phyloP scores from a whole-genome alignment of 2,888 invertebrate species.

The Hypena proboscidalis region DNA sequence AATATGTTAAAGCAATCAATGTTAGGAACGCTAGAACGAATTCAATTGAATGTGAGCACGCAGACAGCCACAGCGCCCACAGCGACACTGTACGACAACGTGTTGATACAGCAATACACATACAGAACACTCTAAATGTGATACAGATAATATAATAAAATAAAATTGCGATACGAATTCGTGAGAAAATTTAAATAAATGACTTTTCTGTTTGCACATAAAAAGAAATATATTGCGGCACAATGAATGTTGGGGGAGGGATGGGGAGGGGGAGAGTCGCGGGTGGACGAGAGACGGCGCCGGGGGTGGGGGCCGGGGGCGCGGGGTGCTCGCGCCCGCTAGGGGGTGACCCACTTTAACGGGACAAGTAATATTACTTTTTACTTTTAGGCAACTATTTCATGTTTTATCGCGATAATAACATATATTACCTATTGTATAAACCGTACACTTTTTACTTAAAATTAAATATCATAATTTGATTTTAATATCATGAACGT shows the following conservation, averaged over 20 bases:
- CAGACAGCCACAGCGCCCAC: constrained; percentile 32
- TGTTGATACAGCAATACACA: constrained; percentile 57
- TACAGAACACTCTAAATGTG: constrained; percentile 76
- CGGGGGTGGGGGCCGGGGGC: constrained; percentile 47
- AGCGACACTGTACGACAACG: constrained; percentile 37
- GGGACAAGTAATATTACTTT: constrained; percentile 86
- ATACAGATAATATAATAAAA: constrained; percentile 85
- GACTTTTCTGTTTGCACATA: constrained; percentile 86
- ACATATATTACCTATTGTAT: constrained; percentile 65
- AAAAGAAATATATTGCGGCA: constrained; percentile 86
- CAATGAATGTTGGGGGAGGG: constrained; percentile 83
- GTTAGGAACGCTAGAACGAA: constrained; percentile 13
- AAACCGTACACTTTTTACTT: constrained; percentile 52
- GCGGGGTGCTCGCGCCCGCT: constrained; percentile 53
- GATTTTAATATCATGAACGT: neutral
- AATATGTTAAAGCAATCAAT: constrained; percentile 18
- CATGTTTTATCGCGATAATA: constrained; percentile 83
- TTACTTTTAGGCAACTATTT: constrained; percentile 86
- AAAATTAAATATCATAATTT: constrained; percentile 38
- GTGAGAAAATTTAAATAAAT: constrained; percentile 86
- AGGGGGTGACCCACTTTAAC: constrained; percentile 85
- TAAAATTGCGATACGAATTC: constrained; percentile 85
- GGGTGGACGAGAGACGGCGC: constrained; percentile 70
- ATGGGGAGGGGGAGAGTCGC: constrained; percentile 73
- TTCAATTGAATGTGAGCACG: constrained; percentile 25